phyloP scores from a whole-genome alignment of 1,140 invertebrate genomes.

The Andricus grossulariae region DNA sequence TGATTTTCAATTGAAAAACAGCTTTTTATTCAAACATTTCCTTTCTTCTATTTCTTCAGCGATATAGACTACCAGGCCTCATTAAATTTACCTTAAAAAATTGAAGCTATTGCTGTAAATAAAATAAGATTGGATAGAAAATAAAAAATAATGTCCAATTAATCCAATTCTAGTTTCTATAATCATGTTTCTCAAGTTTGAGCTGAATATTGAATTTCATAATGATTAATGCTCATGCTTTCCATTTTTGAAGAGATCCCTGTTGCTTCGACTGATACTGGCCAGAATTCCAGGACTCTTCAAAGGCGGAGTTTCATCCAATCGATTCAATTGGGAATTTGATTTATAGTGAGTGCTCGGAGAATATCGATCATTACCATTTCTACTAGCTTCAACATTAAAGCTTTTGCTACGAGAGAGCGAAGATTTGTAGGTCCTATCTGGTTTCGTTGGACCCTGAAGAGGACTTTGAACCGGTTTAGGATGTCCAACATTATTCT shows the following conservation, averaged over 20 bases:
- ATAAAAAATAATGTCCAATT: no score
- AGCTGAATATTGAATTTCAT: background rate
- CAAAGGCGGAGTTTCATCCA: constrained; percentile 83
- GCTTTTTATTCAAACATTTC: no score
- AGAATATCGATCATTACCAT: constrained; percentile 69
- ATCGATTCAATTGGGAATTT: constrained; percentile 83
- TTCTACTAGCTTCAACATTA: constrained; percentile 82
- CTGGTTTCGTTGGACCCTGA: constrained; percentile 78
- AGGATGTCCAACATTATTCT: constrained; percentile 78
- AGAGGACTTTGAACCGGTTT: constrained; percentile 44
- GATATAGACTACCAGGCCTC: no score
- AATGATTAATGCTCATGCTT: constrained; percentile 43
- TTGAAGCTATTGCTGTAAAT: background rate
- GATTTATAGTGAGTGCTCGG: constrained; percentile 82
- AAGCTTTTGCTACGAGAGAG: constrained; percentile 90
- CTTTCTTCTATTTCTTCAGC: no score
- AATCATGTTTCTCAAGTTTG: background rate
- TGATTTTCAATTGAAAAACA: no score
- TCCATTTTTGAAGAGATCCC: constrained; percentile 79
- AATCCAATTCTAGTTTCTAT: no score
- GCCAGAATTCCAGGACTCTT: constrained; percentile 90
- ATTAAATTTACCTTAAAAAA: no score
- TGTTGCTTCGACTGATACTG: constrained; percentile 87
- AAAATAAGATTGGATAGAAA: background rate
- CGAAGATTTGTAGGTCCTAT: constrained; percentile 83